Percentiles rank a stretch among this genome's conserved stretches.
Conservation (phyloP, 1,140 invertebrate species). For the Mylabris phalerata region DNA sequence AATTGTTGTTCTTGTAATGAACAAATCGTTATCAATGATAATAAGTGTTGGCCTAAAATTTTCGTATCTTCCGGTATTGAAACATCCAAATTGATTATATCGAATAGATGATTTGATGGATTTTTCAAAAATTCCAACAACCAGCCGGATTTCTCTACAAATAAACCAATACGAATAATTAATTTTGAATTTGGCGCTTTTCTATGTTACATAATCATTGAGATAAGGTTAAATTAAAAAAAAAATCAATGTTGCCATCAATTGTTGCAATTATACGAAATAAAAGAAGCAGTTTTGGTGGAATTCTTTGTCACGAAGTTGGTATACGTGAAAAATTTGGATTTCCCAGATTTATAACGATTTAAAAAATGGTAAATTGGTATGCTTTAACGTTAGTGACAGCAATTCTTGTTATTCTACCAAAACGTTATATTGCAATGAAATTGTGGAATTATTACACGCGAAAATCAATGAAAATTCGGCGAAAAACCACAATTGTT, state of each 20-base stretch:
- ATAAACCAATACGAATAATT: background rate
- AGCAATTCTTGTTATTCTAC: background rate
- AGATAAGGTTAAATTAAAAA: no score
- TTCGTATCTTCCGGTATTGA: conserved; percentile 24
- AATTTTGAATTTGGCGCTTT: no score
- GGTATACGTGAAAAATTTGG: background rate
- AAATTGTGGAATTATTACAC: conserved; percentile 3
- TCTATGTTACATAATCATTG: no score
- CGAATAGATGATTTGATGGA: conserved; percentile 24
- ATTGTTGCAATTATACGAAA: no score
- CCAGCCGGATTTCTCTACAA: conserved; percentile 23
- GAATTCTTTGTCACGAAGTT: no score
- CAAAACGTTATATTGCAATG: conserved; percentile 1
- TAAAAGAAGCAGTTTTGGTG: no score
- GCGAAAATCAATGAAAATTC: background rate
- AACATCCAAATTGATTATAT: conserved; percentile 24
- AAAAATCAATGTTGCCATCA: no score
- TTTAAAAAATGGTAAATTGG: conserved; percentile 9
- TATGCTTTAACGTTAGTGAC: background rate
- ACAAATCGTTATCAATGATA: conserved; percentile 33
- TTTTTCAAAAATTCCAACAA: conserved; percentile 32
- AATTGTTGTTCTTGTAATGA: conserved; percentile 32
- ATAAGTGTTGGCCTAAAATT: conserved; percentile 30
- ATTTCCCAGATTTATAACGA: background rate
- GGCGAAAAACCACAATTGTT: conserved; percentile 1